These are phyloP conservation scores for Eupithecia dodoneata DNA, from an alignment of 2,888 invertebrate species.

Conservation along the genomic window DNA sequence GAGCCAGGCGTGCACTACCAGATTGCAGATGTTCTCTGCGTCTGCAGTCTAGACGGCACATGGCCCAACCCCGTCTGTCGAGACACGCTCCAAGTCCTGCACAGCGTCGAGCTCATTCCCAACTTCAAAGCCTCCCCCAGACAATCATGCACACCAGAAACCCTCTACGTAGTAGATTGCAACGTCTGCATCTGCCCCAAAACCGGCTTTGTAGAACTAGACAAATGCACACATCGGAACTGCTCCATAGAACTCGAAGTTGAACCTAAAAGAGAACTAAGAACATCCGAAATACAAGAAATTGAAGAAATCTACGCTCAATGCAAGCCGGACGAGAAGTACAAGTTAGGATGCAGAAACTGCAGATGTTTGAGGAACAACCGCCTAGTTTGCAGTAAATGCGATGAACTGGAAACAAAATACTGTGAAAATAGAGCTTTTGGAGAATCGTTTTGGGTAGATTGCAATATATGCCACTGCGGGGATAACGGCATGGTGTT, in stretches of 20 bases:
- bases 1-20: slow-evolving; percentile 65
- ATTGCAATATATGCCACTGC: slow-evolving; percentile 83
- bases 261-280: background rate
- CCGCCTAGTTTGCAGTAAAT: slow-evolving; percentile 72
- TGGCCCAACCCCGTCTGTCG: slow-evolving; percentile 76
- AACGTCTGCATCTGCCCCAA: slow-evolving; percentile 70
- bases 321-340: slow-evolving; percentile 68
- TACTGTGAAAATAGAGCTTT: slow-evolving; percentile 50
- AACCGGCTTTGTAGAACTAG: slow-evolving; percentile 53
- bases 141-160: slow-evolving; percentile 57
- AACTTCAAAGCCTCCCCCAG: slow-evolving; percentile 40
- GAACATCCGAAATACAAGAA: slow-evolving; percentile 20
- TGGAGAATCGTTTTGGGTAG: slow-evolving; percentile 67
- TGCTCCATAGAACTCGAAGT: slow-evolving; percentile 46
- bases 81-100: slow-evolving; percentile 65
- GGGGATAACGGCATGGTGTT: slow-evolving; percentile 67
- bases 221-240: slow-evolving; percentile 60
- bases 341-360: slow-evolving; percentile 79
- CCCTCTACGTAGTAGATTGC: slow-evolving; percentile 66
- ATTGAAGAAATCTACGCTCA: slow-evolving; percentile 62
- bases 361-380: slow-evolving; percentile 79
- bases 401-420: slow-evolving; percentile 51
- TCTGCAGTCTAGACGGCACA: slow-evolving; percentile 67
- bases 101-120: slow-evolving; percentile 55
- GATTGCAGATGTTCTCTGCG: slow-evolving; percentile 58